phyloP scores from a whole-genome alignment of 2,113 vertebrate genomes.

The Mugil cephalus region DNA sequence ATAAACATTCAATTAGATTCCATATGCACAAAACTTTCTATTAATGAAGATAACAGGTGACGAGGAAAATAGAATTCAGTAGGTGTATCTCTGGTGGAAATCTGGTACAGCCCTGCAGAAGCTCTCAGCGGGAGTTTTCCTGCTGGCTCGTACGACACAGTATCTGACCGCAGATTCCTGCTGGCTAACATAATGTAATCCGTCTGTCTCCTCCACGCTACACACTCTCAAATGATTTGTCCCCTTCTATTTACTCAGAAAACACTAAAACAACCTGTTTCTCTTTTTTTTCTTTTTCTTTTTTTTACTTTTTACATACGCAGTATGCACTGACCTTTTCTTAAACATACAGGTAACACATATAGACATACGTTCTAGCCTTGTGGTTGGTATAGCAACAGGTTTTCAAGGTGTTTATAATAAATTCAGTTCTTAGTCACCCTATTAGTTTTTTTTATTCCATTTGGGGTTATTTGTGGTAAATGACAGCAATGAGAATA shows the following conservation, averaged over 20 bases:
- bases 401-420: slow-evolving; percentile 43
- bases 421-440: background rate
- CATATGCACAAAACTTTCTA: slow-evolving; percentile 22
- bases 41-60: background rate
- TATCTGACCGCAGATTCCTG: slow-evolving; percentile 65
- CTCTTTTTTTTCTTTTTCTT: background rate
- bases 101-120: slow-evolving; percentile 48
- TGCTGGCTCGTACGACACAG: slow-evolving; percentile 49
- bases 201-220: slow-evolving; percentile 59
- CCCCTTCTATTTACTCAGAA: slow-evolving; percentile 34
- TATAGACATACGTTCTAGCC: slow-evolving; percentile 2
- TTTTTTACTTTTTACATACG: background rate
- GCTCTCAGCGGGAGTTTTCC: slow-evolving; percentile 66
- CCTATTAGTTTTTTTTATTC: background rate
- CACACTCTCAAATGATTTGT: slow-evolving; percentile 37
- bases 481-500: too few species aligned
- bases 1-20: background rate
- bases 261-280: slow-evolving; percentile 34
- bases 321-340: background rate
- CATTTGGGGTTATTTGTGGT: too few species aligned
- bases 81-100: slow-evolving; percentile 46
- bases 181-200: slow-evolving; percentile 73
- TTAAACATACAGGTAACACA: background rate
- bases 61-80: slow-evolving; percentile 23
- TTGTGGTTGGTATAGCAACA: slow-evolving; percentile 66